Conservation (phyloP, 2,888 invertebrate species). For the Blera fallax region DNA sequence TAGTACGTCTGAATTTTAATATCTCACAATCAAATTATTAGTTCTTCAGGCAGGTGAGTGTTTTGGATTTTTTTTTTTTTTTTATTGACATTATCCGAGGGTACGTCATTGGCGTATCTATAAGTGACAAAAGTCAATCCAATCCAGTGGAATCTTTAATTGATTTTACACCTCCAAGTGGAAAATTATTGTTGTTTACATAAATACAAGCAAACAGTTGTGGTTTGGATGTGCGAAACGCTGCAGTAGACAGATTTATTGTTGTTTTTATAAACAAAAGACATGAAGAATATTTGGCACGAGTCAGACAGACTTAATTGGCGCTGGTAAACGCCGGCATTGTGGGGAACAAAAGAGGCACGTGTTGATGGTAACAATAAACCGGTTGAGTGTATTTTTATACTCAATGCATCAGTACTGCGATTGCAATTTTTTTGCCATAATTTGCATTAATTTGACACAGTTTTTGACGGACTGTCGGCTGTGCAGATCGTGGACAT, state of each 20-base stretch:
- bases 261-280: conserved; percentile 1
- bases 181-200: background rate
- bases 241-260: background rate
- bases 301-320: conserved; percentile 17
- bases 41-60: conserved; percentile 4
- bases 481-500: background rate
- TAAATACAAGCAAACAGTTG: background rate
- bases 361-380: background rate
- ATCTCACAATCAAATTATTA: background rate
- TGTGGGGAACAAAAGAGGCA: background rate
- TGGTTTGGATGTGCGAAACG: background rate
- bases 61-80: background rate
- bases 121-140: background rate
- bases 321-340: background rate
- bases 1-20: background rate
- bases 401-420: background rate
- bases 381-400: background rate
- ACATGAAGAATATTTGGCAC: conserved; percentile 5
- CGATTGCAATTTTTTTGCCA: background rate
- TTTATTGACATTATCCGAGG: background rate
- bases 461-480: background rate
- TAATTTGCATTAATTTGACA: conserved; percentile 2
- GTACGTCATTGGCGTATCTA: background rate
- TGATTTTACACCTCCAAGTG: conserved; percentile 24
- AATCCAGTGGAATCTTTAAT: background rate